These are phyloP conservation scores for Ostrea denselamellosa DNA, from an alignment of 1,140 invertebrate genomes.

Conservation along the genomic window DNA sequence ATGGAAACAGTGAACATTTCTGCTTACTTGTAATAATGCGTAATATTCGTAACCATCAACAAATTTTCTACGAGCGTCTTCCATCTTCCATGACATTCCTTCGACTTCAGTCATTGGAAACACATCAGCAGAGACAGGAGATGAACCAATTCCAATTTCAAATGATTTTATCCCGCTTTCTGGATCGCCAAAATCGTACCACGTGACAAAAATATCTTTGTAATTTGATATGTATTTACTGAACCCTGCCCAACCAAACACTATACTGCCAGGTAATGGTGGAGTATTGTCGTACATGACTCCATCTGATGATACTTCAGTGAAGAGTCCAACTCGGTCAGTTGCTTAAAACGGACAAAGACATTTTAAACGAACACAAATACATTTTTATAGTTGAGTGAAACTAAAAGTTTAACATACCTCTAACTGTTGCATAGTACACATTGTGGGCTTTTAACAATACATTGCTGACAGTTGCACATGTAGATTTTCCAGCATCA, in stretches of 20 bases:
- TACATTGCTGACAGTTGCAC: constrained; percentile 32
- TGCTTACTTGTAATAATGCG: constrained; percentile 47
- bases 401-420: constrained; percentile 1
- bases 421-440: constrained; percentile 55
- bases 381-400: neutral
- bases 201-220: constrained; percentile 47
- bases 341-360: neutral
- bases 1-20: neutral
- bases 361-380: no score
- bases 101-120: constrained; percentile 41
- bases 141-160: constrained; percentile 21
- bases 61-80: constrained; percentile 38
- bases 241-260: neutral
- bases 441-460: neutral
- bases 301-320: constrained; percentile 21
- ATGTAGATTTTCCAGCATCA: constrained; percentile 28
- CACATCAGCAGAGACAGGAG: constrained; percentile 40
- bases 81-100: constrained; percentile 34
- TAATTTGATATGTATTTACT: no score
- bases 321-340: constrained; percentile 40
- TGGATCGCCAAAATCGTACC: constrained; percentile 55
- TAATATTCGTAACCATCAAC: constrained; percentile 48
- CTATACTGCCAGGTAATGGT: neutral
- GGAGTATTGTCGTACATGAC: constrained; percentile 36
- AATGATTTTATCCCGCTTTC: constrained; percentile 48